phyloP scores from a whole-genome alignment of 2,113 vertebrate genomes.

The Actenoides lindsayi region DNA sequence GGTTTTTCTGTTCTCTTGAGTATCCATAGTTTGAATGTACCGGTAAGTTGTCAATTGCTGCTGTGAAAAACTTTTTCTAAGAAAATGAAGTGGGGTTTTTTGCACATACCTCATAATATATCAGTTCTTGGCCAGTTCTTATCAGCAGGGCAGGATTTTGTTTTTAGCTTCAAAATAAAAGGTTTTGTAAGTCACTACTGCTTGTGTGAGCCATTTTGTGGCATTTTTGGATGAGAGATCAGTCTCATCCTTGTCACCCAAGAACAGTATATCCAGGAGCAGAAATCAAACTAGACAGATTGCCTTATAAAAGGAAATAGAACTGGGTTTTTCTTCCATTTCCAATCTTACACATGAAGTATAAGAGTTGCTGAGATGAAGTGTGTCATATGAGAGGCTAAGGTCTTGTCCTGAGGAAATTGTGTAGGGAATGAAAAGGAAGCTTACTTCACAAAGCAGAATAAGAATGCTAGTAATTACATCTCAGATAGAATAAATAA shows the following conservation, averaged over 20 bases:
- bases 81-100: background rate
- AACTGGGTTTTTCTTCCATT: background rate
- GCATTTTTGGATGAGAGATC: background rate
- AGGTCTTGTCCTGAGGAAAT: conserved; percentile 50
- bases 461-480: conserved; percentile 43
- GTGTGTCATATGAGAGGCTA: background rate
- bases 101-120: background rate
- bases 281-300: background rate
- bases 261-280: background rate
- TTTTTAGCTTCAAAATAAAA: background rate
- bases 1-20: background rate
- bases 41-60: background rate
- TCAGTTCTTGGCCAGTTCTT: background rate
- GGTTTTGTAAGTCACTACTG: background rate
- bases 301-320: background rate
- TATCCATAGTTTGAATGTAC: background rate
- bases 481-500: conserved; percentile 58
- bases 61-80: background rate
- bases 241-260: background rate
- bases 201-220: background rate
- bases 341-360: background rate
- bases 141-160: background rate
- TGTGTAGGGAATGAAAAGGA: conserved; percentile 8
- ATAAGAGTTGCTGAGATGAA: conserved; percentile 20
- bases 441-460: conserved; percentile 27